Evolutionary conservation across 1,140 invertebrate genomes (phyloP).

Genomic region (Episyrphus balteatus): DNA sequence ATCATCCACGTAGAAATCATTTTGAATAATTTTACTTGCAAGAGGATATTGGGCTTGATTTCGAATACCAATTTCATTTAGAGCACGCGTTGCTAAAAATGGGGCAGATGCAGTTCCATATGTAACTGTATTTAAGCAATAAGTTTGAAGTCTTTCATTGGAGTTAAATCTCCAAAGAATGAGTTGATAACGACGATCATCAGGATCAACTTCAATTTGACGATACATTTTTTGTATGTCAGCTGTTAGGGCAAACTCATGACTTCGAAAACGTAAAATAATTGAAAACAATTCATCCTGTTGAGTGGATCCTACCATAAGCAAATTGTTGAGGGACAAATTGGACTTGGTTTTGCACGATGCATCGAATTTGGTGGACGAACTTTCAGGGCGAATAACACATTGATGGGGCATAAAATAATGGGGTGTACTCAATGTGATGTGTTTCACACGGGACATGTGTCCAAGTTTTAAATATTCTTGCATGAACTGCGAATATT

Average conservation of each 20-base stretch:
- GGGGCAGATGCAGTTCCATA: slow-evolving; percentile 34
- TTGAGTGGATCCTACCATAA: background rate
- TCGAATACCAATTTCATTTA: slow-evolving; percentile 25
- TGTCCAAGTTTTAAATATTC: slow-evolving; percentile 18
- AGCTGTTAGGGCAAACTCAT: slow-evolving; percentile 20
- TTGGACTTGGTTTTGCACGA: too few species aligned
- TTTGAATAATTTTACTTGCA: slow-evolving; percentile 15
- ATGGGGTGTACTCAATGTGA: background rate
- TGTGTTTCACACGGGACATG: slow-evolving; percentile 10
- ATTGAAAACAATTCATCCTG: background rate
- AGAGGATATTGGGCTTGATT: slow-evolving; percentile 14
- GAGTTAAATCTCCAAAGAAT: slow-evolving; percentile 32
- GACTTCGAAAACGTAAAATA: slow-evolving; percentile 3
- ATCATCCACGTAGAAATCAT: slow-evolving; percentile 34
- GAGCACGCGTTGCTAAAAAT: slow-evolving; percentile 24
- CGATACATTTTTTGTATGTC: slow-evolving; percentile 38
- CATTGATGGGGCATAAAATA: slow-evolving; percentile 23
- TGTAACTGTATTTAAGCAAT: slow-evolving; percentile 31
- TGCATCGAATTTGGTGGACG: slow-evolving; percentile 17
- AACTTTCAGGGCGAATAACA: slow-evolving; percentile 14
- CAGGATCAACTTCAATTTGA: slow-evolving; percentile 23
- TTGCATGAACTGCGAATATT: slow-evolving; percentile 23
- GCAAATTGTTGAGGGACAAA: slow-evolving; percentile 1
- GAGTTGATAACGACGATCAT: slow-evolving; percentile 27
- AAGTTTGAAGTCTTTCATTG: slow-evolving; percentile 17